These are phyloP conservation scores for Pseudopodoces humilis DNA, from an alignment of 2,113 vertebrate species.

Conservation along the genomic window DNA sequence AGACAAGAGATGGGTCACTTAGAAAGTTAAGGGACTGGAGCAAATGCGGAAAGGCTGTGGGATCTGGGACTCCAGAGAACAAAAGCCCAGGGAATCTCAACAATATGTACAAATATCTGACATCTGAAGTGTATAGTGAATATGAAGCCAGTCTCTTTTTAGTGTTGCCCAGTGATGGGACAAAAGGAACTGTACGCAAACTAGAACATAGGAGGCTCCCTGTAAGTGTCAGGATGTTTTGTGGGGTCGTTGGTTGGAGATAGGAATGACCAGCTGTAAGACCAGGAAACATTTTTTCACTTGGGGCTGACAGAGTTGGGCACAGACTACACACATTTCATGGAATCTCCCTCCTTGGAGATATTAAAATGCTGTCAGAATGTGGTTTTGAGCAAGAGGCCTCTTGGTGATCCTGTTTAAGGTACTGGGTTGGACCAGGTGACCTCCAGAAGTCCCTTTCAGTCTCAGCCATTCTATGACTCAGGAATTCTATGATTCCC, in stretches of 20 bases:
- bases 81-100: not conserved
- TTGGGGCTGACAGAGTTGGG: not conserved
- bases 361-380: not conserved
- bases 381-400: not conserved
- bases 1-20: not conserved
- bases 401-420: not conserved
- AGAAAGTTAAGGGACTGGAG: not conserved
- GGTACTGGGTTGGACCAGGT: not conserved
- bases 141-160: accelerated
- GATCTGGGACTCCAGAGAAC: not conserved
- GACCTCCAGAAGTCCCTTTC: not conserved
- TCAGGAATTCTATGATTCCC: not conserved
- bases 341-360: not conserved
- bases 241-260: no score
- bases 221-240: not conserved
- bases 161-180: not conserved
- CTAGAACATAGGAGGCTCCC: not conserved
- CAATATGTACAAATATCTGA: not conserved
- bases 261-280: no score
- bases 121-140: not conserved
- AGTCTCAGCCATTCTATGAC: not conserved
- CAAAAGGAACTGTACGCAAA: not conserved
- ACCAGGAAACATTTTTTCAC: not conserved
- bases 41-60: not conserved
- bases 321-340: not conserved